Evolutionary conservation across 2,113 vertebrate genomes (phyloP).

Genomic region (Caranx melampygus): DNA sequence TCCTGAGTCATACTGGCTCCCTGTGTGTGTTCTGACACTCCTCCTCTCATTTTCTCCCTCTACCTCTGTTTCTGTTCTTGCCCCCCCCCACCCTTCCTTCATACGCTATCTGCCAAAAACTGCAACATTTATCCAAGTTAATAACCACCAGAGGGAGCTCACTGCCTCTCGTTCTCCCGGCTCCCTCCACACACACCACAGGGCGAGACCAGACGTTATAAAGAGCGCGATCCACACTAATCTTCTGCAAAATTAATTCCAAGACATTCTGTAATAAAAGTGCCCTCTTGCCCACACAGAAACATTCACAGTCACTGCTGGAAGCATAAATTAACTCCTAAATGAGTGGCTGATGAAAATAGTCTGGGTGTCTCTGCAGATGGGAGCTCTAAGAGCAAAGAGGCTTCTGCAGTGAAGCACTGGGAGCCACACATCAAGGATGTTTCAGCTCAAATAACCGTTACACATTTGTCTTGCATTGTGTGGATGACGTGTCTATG

Average conservation of each 20-base stretch:
- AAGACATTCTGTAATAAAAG: slow-evolving; percentile 74
- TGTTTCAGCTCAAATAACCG: slow-evolving; percentile 35
- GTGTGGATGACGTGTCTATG: neutral
- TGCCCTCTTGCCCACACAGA: slow-evolving; percentile 67
- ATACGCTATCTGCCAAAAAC: neutral
- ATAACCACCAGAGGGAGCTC: slow-evolving; percentile 73
- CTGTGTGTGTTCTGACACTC: slow-evolving; percentile 25
- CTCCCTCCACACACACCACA: slow-evolving; percentile 15
- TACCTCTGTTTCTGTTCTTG: neutral
- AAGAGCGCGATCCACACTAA: slow-evolving; percentile 60
- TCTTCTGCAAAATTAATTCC: slow-evolving; percentile 75
- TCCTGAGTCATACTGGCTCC: slow-evolving; percentile 41
- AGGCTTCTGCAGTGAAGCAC: slow-evolving; percentile 31
- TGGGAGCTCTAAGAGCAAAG: slow-evolving; percentile 1
- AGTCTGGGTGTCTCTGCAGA: slow-evolving; percentile 41
- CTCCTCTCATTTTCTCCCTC: slow-evolving; percentile 2
- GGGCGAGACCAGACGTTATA: slow-evolving; percentile 51
- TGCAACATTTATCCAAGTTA: neutral
- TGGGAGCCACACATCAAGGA: slow-evolving; percentile 39
- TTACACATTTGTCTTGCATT: neutral
- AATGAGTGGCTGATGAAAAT: slow-evolving; percentile 70
- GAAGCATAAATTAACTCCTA: slow-evolving; percentile 71
- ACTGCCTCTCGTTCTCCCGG: slow-evolving; percentile 14
- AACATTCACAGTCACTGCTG: slow-evolving; percentile 41
- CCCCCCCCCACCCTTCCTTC: neutral